Evolutionary conservation across 64 coral and sea anemone genomes (phyloP), one percentile per base, ranked within the genome.

Genomic region (Montipora sp.): DNA sequence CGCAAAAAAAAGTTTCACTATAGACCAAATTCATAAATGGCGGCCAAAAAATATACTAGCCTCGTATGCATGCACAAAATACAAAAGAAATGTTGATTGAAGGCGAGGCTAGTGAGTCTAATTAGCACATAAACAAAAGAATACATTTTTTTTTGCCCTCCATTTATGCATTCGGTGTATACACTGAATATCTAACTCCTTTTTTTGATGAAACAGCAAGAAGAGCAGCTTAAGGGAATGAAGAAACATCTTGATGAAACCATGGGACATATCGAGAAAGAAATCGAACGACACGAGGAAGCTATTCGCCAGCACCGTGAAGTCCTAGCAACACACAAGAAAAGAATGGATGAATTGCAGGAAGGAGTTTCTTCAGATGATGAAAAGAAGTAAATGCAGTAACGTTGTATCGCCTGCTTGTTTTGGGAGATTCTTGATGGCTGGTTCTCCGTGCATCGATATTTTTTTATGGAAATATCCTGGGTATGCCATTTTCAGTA

Each of bases 221-320:
- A 91, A 68, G 73, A 95, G 16, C 83, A 95, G 68, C 83, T 95
- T 1, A 73, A 88, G 23, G 89, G 66, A 3, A 72, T 95, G 51
- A 73, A 83, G 12, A 68, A 95, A 24, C 94, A 95, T 58, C 66
- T 92, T 5, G 21, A 82, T 47, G 73, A 92, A 9, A 49, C 81
- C 14, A 44, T 95, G 3, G 70, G 81, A 44, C 87, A 66, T 5
- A 77, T 79, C 19, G 79, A 95, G 53, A 79, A 92, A 48, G 94
- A 95, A 66, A 95, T 95, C 11, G 8, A 92, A 43, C 82, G 88
- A 47, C 94, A 95, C 20, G 76, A 95, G 82, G 89, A 92, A 50
- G 75, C 72, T 8, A 95, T 95, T 73, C 85, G 69, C 43, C 90
- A 78, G 5, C 89, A 95, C 77, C 77, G 81, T 4, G 84, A 91